Percentiles rank a stretch among this genome's conserved stretches.
phyloP scores from a whole-genome alignment of 1,140 invertebrate genomes.

The Micrasema longulum region DNA sequence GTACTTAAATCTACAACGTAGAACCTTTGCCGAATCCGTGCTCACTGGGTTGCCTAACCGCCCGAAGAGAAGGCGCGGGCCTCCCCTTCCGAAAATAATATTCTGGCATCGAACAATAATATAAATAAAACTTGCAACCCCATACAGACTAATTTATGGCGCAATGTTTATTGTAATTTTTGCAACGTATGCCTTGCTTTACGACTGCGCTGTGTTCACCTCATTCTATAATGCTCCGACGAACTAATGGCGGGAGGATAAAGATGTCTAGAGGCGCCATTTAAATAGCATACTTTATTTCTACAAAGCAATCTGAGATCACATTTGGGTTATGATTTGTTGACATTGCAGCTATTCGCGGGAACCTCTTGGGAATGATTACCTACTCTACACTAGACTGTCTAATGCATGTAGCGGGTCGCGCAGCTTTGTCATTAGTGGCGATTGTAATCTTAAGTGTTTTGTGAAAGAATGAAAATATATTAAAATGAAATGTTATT shows the following conservation, averaged over 20 bases:
- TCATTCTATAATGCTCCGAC: conserved; percentile 30
- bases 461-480: no score
- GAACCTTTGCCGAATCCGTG: not conserved
- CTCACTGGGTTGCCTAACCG: conserved; percentile 42
- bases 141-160: conserved; percentile 55
- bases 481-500: no score
- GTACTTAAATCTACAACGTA: no score
- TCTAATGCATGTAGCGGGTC: not conserved
- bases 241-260: conserved; percentile 28
- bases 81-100: conserved; percentile 53
- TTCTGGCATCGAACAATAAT: conserved; percentile 56
- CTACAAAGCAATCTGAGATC: conserved; percentile 4
- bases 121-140: conserved; percentile 55
- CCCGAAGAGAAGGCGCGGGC: conserved; percentile 37
- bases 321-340: conserved; percentile 10
- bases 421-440: not conserved
- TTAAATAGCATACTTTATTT: conserved; percentile 27
- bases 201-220: conserved; percentile 46
- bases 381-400: no score
- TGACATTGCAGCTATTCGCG: not conserved
- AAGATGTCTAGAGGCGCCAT: conserved; percentile 16
- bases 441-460: not conserved
- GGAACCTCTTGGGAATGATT: no score
- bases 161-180: conserved; percentile 55
- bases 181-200: conserved; percentile 53